phyloP scores from a whole-genome alignment of 2,888 invertebrate genomes.

The Melanostoma mellinum region DNA sequence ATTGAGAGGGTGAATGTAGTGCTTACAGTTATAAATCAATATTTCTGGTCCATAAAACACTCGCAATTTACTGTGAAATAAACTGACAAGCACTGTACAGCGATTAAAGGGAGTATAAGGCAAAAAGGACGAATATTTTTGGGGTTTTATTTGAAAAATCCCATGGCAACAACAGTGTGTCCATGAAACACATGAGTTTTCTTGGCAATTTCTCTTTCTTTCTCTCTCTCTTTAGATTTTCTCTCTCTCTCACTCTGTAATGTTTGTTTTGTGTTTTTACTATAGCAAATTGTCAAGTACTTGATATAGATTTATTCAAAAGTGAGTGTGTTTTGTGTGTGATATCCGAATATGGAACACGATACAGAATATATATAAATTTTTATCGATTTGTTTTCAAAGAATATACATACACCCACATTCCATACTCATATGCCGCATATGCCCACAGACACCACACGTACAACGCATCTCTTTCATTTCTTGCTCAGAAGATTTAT shows the following conservation, averaged over 20 bases:
- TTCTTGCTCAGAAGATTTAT: constrained; percentile 43
- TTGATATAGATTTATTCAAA: constrained; percentile 6
- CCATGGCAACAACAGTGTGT: constrained; percentile 45
- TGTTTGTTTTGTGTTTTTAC: constrained; percentile 58
- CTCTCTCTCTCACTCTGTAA: constrained; percentile 10
- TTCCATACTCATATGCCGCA: background rate
- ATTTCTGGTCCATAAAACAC: constrained; percentile 62
- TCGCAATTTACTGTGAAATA: constrained; percentile 60
- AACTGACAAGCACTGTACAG: constrained; percentile 60
- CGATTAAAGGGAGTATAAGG: constrained; percentile 12
- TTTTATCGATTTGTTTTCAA: constrained; percentile 65
- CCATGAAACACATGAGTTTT: constrained; percentile 60
- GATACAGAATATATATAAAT: constrained; percentile 14
- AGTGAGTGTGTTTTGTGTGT: constrained; percentile 19
- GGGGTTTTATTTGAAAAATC: constrained; percentile 34
- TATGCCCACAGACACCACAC: background rate
- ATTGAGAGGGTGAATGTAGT: constrained; percentile 37
- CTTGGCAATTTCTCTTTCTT: constrained; percentile 21
- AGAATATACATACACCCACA: constrained; percentile 36
- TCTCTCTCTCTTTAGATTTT: too few relatives aligned
- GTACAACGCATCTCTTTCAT: background rate
- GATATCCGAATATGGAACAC: constrained; percentile 33
- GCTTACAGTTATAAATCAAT: constrained; percentile 68
- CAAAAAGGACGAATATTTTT: constrained; percentile 33
- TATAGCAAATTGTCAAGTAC: constrained; percentile 62